Percentiles rank a stretch among this genome's conserved stretches.
Conservation (phyloP, 2,888 invertebrate genomes). For the Caenorhabditis sp. region DNA sequence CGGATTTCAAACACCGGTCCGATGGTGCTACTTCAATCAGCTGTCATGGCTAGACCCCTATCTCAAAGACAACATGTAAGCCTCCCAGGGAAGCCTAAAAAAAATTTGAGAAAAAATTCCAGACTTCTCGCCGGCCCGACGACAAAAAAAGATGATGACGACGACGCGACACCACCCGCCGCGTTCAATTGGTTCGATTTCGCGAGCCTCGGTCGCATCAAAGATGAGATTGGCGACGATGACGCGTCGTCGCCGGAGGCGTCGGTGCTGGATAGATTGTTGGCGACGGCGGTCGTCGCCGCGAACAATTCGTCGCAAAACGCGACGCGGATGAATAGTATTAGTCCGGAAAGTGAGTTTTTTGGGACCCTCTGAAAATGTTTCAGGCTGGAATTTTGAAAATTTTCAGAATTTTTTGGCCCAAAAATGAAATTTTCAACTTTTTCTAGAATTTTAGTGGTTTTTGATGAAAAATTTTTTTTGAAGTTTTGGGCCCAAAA, state of each 20-base stretch:
- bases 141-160: constrained; percentile 12
- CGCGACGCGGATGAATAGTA: constrained; percentile 39
- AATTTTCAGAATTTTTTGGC: background rate
- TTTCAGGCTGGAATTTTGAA: background rate
- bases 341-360: constrained; percentile 31
- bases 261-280: constrained; percentile 38
- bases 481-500: too few species aligned
- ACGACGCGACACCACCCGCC: constrained; percentile 4
- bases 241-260: constrained; percentile 30
- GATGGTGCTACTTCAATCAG: constrained; percentile 62
- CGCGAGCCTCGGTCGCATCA: constrained; percentile 13
- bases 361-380: background rate
- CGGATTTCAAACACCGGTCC: constrained; percentile 50
- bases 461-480: too few species aligned
- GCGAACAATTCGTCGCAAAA: constrained; percentile 2
- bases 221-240: constrained; percentile 36
- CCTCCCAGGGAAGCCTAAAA: background rate
- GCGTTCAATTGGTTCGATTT: constrained; percentile 34
- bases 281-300: constrained; percentile 43
- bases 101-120: too few species aligned
- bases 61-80: constrained; percentile 60
- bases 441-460: too few species aligned
- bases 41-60: constrained; percentile 67
- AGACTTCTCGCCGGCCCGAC: background rate
- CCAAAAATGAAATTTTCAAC: too few species aligned